Evolutionary conservation across 1,140 invertebrate genomes (phyloP).

Genomic region (Drosophila lini): DNA sequence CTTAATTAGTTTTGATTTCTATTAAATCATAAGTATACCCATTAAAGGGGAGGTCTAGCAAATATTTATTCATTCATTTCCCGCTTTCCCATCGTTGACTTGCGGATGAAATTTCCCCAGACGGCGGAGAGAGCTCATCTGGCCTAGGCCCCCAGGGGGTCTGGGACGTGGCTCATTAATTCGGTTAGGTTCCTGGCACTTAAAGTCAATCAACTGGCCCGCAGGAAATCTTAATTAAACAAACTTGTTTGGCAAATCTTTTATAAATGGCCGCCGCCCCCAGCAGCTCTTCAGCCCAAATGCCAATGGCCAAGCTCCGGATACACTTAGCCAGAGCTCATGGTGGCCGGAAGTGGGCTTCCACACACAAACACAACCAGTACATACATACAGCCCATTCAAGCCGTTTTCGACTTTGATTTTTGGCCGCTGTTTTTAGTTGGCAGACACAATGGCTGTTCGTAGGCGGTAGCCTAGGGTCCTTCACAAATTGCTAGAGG

Average conservation of each 20-base stretch:
- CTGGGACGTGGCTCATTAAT: conserved; percentile 30
- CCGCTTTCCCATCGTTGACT: conserved; percentile 8
- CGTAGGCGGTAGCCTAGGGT: conserved; percentile 23
- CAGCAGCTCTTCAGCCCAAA: conserved; percentile 29
- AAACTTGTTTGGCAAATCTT: conserved; percentile 74
- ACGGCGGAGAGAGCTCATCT: neutral
- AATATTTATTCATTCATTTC: conserved; percentile 24
- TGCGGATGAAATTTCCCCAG: conserved; percentile 15
- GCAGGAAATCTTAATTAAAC: conserved; percentile 80
- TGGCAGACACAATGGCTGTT: conserved; percentile 17
- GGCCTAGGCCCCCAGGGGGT: neutral
- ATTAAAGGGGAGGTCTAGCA: conserved; percentile 9
- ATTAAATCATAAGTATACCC: neutral
- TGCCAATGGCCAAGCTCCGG: conserved; percentile 36
- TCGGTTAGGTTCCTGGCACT: conserved; percentile 37
- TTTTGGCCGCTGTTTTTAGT: conserved; percentile 39
- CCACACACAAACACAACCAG: conserved; percentile 13
- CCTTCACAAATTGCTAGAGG: conserved; percentile 51
- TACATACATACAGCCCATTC: neutral
- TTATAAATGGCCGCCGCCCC: conserved; percentile 52
- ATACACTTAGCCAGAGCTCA: conserved; percentile 38
- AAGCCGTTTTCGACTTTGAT: conserved; percentile 59
- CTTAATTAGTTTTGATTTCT: neutral
- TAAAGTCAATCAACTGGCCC: conserved; percentile 56
- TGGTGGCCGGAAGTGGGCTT: conserved; percentile 20